Percentiles rank a stretch among this genome's conserved stretches.
Evolutionary conservation across 2,888 invertebrate species (phyloP).

Genomic region (Oasisia sp.): DNA sequence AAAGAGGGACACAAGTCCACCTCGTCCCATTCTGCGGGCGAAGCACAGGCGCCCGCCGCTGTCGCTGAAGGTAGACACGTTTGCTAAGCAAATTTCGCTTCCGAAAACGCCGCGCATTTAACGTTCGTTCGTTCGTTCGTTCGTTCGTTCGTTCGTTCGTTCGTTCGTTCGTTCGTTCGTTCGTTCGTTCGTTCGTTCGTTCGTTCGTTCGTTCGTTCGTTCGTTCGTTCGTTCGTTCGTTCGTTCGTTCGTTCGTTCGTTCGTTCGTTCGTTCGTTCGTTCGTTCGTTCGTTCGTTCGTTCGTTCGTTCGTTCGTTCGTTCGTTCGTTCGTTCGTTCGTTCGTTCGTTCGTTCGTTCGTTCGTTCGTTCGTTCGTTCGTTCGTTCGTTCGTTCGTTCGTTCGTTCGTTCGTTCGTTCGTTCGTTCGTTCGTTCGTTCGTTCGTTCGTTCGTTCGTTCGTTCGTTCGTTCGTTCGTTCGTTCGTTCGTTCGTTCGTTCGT

Average conservation of each 20-base stretch:
- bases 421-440: not conserved
- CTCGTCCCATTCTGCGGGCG: not conserved
- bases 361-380: too few relatives aligned
- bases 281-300: not conserved
- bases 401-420: too few relatives aligned
- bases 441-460: too few relatives aligned
- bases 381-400: not conserved
- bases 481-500: too few relatives aligned
- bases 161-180: not conserved
- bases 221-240: too few relatives aligned
- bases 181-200: too few relatives aligned
- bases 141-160: too few relatives aligned
- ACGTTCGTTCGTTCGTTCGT: not conserved
- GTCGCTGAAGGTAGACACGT: not conserved
- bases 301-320: too few relatives aligned
- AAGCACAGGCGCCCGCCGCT: not conserved
- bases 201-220: not conserved
- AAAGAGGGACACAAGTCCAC: not conserved
- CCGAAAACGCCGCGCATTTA: not conserved
- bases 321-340: not conserved
- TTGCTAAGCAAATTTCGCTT: not conserved
- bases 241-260: not conserved
- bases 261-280: too few relatives aligned
- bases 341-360: not conserved
- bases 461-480: not conserved